These are phyloP conservation scores for Monopterus albus DNA, from an alignment of 2,113 vertebrate genomes.

Conservation along the genomic window DNA sequence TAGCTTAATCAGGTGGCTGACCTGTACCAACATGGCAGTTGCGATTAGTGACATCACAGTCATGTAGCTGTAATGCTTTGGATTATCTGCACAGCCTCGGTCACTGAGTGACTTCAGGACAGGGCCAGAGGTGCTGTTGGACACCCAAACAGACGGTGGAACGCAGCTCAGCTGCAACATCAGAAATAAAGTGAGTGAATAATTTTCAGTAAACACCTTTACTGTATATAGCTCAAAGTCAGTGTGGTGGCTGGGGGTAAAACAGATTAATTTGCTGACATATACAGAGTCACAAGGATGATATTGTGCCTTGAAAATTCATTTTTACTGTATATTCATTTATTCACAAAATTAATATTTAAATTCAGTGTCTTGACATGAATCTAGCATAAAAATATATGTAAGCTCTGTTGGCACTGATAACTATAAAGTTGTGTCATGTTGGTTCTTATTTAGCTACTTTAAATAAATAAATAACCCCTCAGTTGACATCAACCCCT, in stretches of 20 bases:
- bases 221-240: too few species aligned
- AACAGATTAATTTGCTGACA: too few species aligned
- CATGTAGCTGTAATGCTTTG: slow-evolving; percentile 92
- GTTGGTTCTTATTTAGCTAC: neutral
- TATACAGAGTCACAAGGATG: too few species aligned
- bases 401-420: too few species aligned
- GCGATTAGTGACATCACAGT: slow-evolving; percentile 90
- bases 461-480: neutral
- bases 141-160: slow-evolving; percentile 72
- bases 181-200: neutral
- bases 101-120: slow-evolving; percentile 59
- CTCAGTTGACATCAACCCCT: neutral
- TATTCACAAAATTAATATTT: too few species aligned
- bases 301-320: too few species aligned
- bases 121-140: slow-evolving; percentile 76
- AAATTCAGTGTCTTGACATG: neutral
- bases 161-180: slow-evolving; percentile 88
- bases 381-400: neutral
- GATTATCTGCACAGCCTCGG: slow-evolving; percentile 85
- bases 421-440: neutral
- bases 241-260: too few species aligned
- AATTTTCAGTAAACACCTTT: neutral
- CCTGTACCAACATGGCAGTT: slow-evolving; percentile 93
- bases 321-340: too few species aligned
- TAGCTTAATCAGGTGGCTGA: slow-evolving; percentile 95